phyloP scores from a whole-genome alignment of 2,888 invertebrate genomes.

The Odontocolon sp. region DNA sequence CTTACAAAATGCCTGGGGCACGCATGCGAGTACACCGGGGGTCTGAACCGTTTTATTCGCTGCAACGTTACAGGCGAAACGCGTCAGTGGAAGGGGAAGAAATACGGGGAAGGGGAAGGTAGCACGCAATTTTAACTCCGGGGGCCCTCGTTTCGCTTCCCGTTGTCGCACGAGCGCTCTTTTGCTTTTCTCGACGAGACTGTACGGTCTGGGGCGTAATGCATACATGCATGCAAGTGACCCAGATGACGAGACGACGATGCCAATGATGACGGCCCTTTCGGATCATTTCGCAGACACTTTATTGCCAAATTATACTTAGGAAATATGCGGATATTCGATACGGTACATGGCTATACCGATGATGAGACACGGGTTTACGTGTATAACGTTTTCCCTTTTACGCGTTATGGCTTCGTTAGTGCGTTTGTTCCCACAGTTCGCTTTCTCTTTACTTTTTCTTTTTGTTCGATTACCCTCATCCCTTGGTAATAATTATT shows the following conservation, averaged over 20 bases:
- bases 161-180: constrained; percentile 30
- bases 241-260: constrained; percentile 50
- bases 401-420: constrained; percentile 59
- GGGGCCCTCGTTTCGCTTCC: constrained; percentile 30
- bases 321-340: constrained; percentile 48
- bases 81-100: constrained; percentile 34
- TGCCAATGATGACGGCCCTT: constrained; percentile 58
- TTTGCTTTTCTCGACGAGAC: constrained; percentile 20
- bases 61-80: constrained; percentile 39
- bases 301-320: constrained; percentile 60
- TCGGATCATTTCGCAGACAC: constrained; percentile 52
- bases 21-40: constrained; percentile 26
- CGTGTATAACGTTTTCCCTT: constrained; percentile 51
- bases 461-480: constrained; percentile 17
- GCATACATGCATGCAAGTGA: constrained; percentile 36
- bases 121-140: constrained; percentile 48
- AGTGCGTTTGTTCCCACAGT: constrained; percentile 52
- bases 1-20: constrained; percentile 51
- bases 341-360: constrained; percentile 27
- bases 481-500: constrained; percentile 32
- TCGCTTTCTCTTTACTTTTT: constrained; percentile 50
- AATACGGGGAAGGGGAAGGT: constrained; percentile 15
- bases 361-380: constrained; percentile 42
- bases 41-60: constrained; percentile 44
- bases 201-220: constrained; percentile 5